These are phyloP conservation scores for Danaus chrysippus DNA, from an alignment of 2,888 invertebrate species.

Conservation along the genomic window DNA sequence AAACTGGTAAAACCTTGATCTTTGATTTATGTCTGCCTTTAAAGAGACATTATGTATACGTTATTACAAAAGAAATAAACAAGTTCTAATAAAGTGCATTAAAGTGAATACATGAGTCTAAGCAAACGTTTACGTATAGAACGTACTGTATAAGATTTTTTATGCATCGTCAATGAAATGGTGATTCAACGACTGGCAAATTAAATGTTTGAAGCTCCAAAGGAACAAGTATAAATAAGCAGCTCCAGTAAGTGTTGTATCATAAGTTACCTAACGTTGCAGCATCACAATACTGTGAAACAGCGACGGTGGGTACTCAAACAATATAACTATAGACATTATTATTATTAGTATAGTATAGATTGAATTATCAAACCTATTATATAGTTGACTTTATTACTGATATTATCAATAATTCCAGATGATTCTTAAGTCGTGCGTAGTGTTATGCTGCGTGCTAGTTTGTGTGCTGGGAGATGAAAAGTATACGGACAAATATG, in stretches of 20 bases:
- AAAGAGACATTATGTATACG: too few relatives aligned
- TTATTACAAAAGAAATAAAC: too few relatives aligned
- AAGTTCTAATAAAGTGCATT: too few relatives aligned
- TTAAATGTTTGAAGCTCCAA: constrained; percentile 46
- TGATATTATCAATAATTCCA: constrained; percentile 15
- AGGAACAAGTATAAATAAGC: constrained; percentile 57
- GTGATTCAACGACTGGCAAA: constrained; percentile 49
- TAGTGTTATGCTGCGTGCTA: constrained; percentile 30
- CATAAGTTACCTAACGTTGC: constrained; percentile 52
- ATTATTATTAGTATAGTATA: background rate
- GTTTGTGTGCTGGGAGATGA: constrained; percentile 36
- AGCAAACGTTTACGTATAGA: background rate
- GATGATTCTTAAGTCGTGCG: constrained; percentile 33
- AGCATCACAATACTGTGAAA: constrained; percentile 19
- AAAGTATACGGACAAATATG: constrained; percentile 81
- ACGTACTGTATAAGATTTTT: background rate
- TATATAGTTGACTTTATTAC: too few relatives aligned
- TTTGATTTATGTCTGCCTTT: too few relatives aligned
- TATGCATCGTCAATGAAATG: constrained; percentile 38
- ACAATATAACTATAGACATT: background rate
- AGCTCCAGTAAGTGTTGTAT: constrained; percentile 42
- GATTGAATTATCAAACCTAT: too few relatives aligned
- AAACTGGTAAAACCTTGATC: too few relatives aligned
- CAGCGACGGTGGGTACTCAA: constrained; percentile 15
- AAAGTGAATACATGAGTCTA: background rate